Evolutionary conservation across 2,888 invertebrate genomes (phyloP).

Genomic region (Quadroppia sp.): DNA sequence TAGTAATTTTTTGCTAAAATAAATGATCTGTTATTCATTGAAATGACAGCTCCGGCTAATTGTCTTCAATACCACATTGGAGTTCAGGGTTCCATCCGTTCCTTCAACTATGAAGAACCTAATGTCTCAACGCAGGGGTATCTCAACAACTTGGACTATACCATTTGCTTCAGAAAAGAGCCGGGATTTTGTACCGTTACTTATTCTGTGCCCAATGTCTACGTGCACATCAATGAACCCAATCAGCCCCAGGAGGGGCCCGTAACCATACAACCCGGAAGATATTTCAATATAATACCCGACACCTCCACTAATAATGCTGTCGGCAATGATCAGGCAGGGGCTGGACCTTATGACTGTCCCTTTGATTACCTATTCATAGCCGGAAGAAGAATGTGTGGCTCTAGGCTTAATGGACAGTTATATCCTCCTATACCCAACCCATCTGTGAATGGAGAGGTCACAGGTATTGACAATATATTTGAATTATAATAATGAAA

Average conservation of each 20-base stretch:
- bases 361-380: constrained; percentile 46
- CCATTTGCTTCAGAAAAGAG: constrained; percentile 76
- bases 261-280: neutral
- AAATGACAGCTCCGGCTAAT: constrained; percentile 44
- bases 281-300: constrained; percentile 41
- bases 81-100: constrained; percentile 72
- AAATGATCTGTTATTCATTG: neutral
- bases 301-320: constrained; percentile 22
- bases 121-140: constrained; percentile 43
- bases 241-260: neutral
- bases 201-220: constrained; percentile 42
- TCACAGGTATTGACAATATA: constrained; percentile 47
- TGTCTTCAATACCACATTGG: constrained; percentile 74
- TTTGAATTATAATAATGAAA: too few relatives aligned
- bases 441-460: constrained; percentile 44
- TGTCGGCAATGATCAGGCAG: constrained; percentile 41
- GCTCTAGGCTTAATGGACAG: constrained; percentile 45
- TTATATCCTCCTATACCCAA: constrained; percentile 39
- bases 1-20: neutral
- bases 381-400: constrained; percentile 46
- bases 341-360: constrained; percentile 45
- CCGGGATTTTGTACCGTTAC: constrained; percentile 76
- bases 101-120: constrained; percentile 70
- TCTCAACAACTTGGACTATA: constrained; percentile 66
- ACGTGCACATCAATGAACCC: constrained; percentile 12